Conservation (phyloP, 2,888 invertebrate genomes). For the Spodoptera littoralis region DNA sequence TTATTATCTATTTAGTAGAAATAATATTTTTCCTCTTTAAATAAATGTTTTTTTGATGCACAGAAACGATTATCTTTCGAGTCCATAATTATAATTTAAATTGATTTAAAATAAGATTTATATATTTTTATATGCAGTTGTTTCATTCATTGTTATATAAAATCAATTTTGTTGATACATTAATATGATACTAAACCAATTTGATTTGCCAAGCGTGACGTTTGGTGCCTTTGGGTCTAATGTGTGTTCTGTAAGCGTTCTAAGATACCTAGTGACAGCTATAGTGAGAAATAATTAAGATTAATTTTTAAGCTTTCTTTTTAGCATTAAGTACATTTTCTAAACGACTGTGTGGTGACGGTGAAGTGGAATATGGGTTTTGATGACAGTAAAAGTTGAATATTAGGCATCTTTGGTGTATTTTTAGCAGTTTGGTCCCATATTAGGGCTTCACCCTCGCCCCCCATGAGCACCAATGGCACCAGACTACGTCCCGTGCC, state of each 20-base stretch:
- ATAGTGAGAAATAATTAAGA: constrained; percentile 77
- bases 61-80: constrained; percentile 28
- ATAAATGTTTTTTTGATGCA: constrained; percentile 22
- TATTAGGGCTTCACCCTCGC: constrained; percentile 42
- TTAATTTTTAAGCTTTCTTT: constrained; percentile 76
- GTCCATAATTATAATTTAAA: constrained; percentile 65
- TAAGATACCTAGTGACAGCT: constrained; percentile 71
- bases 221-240: constrained; percentile 64
- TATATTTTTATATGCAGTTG: constrained; percentile 87
- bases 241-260: constrained; percentile 52
- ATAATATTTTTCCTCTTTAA: constrained; percentile 11
- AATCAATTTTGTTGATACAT: constrained; percentile 82
- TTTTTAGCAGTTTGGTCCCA: constrained; percentile 23
- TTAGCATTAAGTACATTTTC: constrained; percentile 73
- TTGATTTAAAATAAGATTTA: constrained; percentile 85
- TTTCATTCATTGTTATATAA: constrained; percentile 83
- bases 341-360: constrained; percentile 52
- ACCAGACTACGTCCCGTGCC: constrained; percentile 45
- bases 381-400: constrained; percentile 2
- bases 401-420: constrained; percentile 30
- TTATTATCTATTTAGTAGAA: constrained; percentile 35
- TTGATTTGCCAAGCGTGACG: constrained; percentile 58
- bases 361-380: constrained; percentile 45
- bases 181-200: constrained; percentile 59
- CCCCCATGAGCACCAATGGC: constrained; percentile 43